Evolutionary conservation across 2,888 invertebrate genomes (phyloP).

Genomic region (Megaustenia siamemsis): DNA sequence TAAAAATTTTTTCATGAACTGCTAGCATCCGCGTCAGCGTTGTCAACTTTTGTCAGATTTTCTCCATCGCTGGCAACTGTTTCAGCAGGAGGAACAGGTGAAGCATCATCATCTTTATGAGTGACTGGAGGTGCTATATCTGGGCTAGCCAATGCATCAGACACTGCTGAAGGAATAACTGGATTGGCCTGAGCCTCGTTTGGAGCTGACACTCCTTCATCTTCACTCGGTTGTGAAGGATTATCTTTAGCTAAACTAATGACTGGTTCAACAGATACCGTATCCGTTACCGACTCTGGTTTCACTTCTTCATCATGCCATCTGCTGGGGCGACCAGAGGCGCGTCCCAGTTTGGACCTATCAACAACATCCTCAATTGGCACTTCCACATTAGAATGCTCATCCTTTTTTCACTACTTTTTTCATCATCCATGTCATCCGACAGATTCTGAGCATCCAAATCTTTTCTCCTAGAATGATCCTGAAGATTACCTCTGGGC

Average conservation of each 20-base stretch:
- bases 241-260: not conserved
- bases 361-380: conserved; percentile 34
- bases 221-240: not conserved
- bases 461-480: not conserved
- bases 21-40: not conserved
- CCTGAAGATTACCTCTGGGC: conserved; percentile 39
- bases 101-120: not conserved
- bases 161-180: not conserved
- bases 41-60: not conserved
- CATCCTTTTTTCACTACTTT: not conserved
- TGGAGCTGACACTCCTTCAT: not conserved
- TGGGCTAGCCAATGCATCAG: not conserved
- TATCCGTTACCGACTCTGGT: not conserved
- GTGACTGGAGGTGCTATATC: not conserved
- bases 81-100: not conserved
- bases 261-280: not conserved
- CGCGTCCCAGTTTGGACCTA: conserved; percentile 12
- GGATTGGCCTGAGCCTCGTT: not conserved
- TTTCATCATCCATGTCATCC: conserved; percentile 49
- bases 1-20: conserved; percentile 15
- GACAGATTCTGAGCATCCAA: conserved; percentile 3
- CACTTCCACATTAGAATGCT: conserved; percentile 1
- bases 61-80: not conserved
- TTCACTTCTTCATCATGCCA: conserved; percentile 33
- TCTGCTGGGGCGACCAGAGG: conserved; percentile 37